Evolutionary conservation across 2,797 vertebrate genomes (phyloP), one percentile per base, ranked within the genome.

Genomic region (Ctenochaetus hawaiiensis): DNA sequence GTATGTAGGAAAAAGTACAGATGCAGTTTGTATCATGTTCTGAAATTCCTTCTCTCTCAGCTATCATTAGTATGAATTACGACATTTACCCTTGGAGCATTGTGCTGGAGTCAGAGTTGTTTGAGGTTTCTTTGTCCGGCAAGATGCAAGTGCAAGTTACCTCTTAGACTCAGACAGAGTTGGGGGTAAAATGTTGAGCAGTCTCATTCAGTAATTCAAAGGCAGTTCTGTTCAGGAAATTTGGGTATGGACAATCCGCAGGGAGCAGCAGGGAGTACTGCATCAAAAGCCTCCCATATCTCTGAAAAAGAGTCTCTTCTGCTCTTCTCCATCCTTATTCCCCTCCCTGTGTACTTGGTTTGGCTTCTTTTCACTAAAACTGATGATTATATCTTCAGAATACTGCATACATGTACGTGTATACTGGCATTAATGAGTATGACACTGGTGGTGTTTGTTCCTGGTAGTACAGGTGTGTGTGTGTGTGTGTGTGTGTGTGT

Each of bases 221-320:
- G 23, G 57, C 57, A 61, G 56, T 51, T 75, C 61, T 83, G 71
- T 45, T 82, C 75, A 67, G 59, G 63, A 77, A 23, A 80, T 77
- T 45, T 72, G 56, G 56, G 66, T 54, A 84, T 62, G 62, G 64
- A 52, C 68, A 39, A 37, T 74, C 72, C 52, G 67, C 47, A 60
- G 73, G 75, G 71, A 78, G 57, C 68, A 73, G 34, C 2, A 9
- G 54, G 61, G 49, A 74, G 47, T 3, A 5, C 77, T 61, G 65
- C 68, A 71, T 82, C 44, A 75, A 71, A 81, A 49, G 22, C n/a
- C 13, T 69, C 30, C 54, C 2, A 39, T 77, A 13, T 47, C 45
- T 44, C 70, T 53, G 7, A 68, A 80, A 67, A 77, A 49, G 12
- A 71, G 43, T 43, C 16, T 69, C 49, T 26, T 43, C 47, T 59